Percentiles rank a stretch among this genome's conserved stretches.
Conservation (phyloP, 1,140 invertebrate species). For the Aphaenogaster ashmeadi region DNA sequence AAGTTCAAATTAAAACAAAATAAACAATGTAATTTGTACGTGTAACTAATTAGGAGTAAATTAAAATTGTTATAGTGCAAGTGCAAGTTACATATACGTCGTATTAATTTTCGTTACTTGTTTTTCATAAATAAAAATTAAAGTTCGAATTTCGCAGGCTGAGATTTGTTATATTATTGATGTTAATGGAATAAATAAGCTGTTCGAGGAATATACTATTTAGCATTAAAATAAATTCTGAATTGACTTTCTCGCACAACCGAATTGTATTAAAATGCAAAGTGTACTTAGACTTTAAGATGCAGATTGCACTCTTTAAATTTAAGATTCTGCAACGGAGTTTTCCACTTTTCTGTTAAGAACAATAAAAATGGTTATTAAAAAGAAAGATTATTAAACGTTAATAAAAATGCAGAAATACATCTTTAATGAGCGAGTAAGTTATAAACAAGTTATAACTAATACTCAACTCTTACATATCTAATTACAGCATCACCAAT, state of each 20-base stretch:
- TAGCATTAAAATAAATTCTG: slow-evolving; percentile 50
- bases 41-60: neutral
- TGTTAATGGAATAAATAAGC: slow-evolving; percentile 31
- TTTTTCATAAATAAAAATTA: neutral
- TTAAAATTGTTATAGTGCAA: neutral
- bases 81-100: neutral
- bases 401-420: neutral
- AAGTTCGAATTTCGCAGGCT: neutral
- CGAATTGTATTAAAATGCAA: slow-evolving; percentile 57
- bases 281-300: slow-evolving; percentile 53
- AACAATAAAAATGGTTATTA: slow-evolving; percentile 20
- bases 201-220: slow-evolving; percentile 18
- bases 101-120: neutral
- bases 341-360: slow-evolving; percentile 23
- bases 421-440: neutral
- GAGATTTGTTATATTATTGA: neutral
- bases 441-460: slow-evolving; percentile 20
- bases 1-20: neutral
- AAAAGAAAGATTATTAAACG: neutral
- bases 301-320: slow-evolving; percentile 40
- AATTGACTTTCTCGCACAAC: slow-evolving; percentile 19
- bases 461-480: slow-evolving; percentile 2
- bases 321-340: neutral
- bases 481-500: neutral
- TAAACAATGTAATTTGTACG: neutral